Base-by-base conservation (phyloP, 2,797 vertebrate species). In the Artibeus lituratus region DNA sequence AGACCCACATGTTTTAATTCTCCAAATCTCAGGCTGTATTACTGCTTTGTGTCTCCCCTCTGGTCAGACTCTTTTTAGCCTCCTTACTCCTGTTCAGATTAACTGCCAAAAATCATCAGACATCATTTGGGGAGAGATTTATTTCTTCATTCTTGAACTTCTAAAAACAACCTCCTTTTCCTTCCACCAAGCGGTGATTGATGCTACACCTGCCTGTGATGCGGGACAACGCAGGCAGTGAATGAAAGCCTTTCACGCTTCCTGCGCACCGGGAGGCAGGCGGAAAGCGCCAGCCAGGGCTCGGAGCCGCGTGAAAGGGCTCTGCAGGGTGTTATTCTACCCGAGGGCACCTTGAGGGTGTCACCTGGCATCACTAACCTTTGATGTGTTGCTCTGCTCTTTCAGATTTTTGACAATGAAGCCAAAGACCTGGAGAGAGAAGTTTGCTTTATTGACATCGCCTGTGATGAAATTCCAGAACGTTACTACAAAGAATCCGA, bases 401-500 rank as follows among this genome's bases (percentile, higher is more conserved):
- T 98, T 96, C 98, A 99, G 99, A 99, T 99, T 98, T 99, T 99
- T 98, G 98, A 99, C 97, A 98, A 96, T 7, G 99, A 99, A 98
- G 99, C 99, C 96, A 99, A 99, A 98, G 99, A 99, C 72, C 95
- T 98, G 69, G 99, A 99, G 92, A 98, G 99, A 18, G 99, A 99
- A 98, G 99, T 99, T 78, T 99, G 99, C 97, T 98, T 99, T 29
- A 98, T 99, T 76, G 99, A 99, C 97, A 99, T 99, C 2, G 99
- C 99, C 89, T 99, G 98, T 0, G 99, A 99, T 35, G 99, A 97
- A 98, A 99, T 98, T 96, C 99, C 99, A 0, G 99, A 99, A 97
- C 99, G 99, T 88, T 99, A 99, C 98, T 99, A 99, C 98, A 99
- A 99, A 97, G 99, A 99, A 44, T 99, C 99, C 0, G 99, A 99